Conservation (phyloP, 2,113 vertebrate species). For the Meles meles region DNA sequence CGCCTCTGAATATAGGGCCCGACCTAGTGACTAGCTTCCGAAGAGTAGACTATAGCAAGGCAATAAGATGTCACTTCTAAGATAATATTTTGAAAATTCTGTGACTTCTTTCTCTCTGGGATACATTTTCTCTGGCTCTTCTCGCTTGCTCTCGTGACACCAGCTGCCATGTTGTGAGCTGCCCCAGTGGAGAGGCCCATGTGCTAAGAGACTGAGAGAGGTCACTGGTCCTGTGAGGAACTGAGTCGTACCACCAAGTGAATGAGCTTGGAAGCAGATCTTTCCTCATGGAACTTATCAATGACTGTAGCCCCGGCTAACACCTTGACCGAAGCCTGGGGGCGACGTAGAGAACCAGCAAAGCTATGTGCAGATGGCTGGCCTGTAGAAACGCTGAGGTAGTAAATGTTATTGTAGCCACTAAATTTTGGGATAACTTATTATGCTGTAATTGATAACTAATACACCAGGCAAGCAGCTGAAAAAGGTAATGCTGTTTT, state of each 20-base stretch:
- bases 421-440: neutral
- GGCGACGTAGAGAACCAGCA: neutral
- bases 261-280: neutral
- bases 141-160: neutral
- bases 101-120: neutral
- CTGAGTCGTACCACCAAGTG: neutral
- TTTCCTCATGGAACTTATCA: neutral
- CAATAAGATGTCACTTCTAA: neutral
- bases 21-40: neutral
- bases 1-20: neutral
- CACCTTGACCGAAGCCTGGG: neutral
- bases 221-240: too few relatives aligned
- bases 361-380: neutral
- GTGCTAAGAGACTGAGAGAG: neutral
- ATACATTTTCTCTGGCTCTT: neutral
- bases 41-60: neutral
- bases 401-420: neutral
- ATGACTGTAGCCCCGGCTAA: neutral
- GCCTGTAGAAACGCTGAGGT: neutral
- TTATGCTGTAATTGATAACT: neutral
- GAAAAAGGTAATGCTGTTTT: neutral
- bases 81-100: neutral
- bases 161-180: neutral
- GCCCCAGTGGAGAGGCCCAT: neutral
- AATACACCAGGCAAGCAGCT: neutral